phyloP scores from a whole-genome alignment of 2,113 vertebrate species.

The Myrmophylax atrothorax region DNA sequence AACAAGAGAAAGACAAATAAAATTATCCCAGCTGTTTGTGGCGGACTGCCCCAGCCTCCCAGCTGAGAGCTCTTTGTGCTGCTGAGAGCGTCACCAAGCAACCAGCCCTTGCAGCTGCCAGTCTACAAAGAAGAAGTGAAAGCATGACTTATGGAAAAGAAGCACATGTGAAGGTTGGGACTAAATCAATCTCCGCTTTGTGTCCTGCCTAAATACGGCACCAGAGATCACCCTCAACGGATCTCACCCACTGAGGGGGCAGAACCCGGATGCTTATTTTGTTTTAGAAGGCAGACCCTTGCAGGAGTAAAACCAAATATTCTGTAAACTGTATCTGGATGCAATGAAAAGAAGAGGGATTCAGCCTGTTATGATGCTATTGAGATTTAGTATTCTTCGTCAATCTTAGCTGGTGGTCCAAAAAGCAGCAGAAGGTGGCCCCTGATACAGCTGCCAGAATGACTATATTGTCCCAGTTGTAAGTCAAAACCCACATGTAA shows the following conservation, averaged over 20 bases:
- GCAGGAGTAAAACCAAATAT: neutral
- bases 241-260: neutral
- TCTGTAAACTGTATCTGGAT: neutral
- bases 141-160: constrained; percentile 77
- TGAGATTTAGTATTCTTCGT: neutral
- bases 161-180: constrained; percentile 65
- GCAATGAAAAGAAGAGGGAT: neutral
- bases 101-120: constrained; percentile 88
- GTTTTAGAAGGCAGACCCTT: neutral
- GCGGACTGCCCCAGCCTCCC: constrained; percentile 84
- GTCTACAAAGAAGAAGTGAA: constrained; percentile 42
- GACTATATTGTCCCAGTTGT: neutral
- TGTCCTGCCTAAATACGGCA: constrained; percentile 42
- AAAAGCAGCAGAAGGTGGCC: constrained; percentile 23
- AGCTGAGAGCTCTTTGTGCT: constrained; percentile 93
- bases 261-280: neutral
- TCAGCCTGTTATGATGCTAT: neutral
- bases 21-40: constrained; percentile 81
- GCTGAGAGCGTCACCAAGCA: constrained; percentile 92
- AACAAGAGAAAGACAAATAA: constrained; percentile 76
- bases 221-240: neutral
- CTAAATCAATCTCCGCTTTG: constrained; percentile 78
- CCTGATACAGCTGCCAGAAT: neutral
- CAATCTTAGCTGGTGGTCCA: constrained; percentile 31
- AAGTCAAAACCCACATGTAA: neutral